A percentile compares a stretch with the other conserved stretches of the same genome.
These are phyloP conservation scores for Pristionchus japonicus DNA, from an alignment of 2,888 invertebrate species.

Conservation along the genomic window DNA sequence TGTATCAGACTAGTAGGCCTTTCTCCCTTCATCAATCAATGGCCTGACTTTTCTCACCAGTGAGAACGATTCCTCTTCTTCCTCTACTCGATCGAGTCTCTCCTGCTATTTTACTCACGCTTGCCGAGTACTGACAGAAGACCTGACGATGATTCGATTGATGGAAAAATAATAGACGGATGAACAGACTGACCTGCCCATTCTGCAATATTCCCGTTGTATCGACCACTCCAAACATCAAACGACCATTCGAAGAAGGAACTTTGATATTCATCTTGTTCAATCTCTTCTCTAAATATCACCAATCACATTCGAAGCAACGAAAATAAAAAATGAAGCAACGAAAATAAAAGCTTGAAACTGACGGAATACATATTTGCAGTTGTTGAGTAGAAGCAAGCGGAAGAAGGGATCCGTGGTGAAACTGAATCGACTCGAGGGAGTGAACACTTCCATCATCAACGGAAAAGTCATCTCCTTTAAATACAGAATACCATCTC, in stretches of 20 bases:
- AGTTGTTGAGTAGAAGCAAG: too few relatives aligned
- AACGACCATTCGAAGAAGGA: conserved; percentile 52
- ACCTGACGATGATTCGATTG: not conserved
- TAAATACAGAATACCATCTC: too few relatives aligned
- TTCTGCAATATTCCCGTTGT: conserved; percentile 65
- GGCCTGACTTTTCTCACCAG: too few relatives aligned
- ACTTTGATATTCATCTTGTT: conserved; percentile 29
- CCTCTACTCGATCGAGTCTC: not conserved
- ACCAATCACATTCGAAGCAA: too few relatives aligned
- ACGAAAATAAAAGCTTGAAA: not conserved
- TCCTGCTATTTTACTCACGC: not conserved
- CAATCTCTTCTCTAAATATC: not conserved
- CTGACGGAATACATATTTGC: conserved; percentile 44
- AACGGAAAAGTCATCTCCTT: conserved; percentile 19
- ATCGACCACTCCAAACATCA: too few relatives aligned
- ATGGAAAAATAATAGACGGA: not conserved
- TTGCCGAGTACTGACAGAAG: not conserved
- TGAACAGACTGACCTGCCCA: conserved; percentile 56
- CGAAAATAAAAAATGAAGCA: not conserved
- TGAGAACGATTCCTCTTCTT: not conserved
- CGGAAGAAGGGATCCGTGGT: conserved; percentile 64
- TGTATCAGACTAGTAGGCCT: not conserved
- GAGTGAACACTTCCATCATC: not conserved
- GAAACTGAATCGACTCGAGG: not conserved
- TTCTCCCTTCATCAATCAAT: too few relatives aligned